Percentiles rank a stretch among this genome's conserved stretches.
These are phyloP conservation scores for Archivesica marissinica DNA, from an alignment of 1,140 invertebrate genomes.

Conservation along the genomic window DNA sequence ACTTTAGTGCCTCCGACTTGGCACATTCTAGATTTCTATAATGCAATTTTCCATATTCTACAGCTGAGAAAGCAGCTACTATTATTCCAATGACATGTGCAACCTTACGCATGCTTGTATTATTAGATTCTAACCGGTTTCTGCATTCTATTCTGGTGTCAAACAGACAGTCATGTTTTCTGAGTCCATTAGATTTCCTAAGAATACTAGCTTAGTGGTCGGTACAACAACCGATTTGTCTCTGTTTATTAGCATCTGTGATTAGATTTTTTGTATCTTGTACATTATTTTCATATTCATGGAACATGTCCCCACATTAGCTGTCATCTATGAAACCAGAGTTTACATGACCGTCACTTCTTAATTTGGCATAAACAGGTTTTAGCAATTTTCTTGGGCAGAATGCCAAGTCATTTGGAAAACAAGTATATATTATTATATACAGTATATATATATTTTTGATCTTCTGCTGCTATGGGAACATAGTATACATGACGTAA, in stretches of 20 bases:
- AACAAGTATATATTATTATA: conserved; percentile 19
- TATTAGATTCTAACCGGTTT: neutral
- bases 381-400: conserved; percentile 14
- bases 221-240: conserved; percentile 58
- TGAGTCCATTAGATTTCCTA: conserved; percentile 65
- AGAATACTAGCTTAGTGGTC: conserved; percentile 37
- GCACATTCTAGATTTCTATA: conserved; percentile 14
- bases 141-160: conserved; percentile 29
- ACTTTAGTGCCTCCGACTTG: neutral
- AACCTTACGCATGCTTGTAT: conserved; percentile 18
- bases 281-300: conserved; percentile 57
- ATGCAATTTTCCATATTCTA: neutral
- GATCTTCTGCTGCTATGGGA: conserved; percentile 16
- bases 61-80: conserved; percentile 28
- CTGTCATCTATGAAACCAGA: conserved; percentile 6
- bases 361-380: conserved; percentile 58
- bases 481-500: conserved; percentile 62
- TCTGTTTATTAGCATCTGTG: conserved; percentile 3
- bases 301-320: neutral
- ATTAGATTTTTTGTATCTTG: conserved; percentile 31
- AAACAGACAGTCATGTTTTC: conserved; percentile 45
- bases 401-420: conserved; percentile 24
- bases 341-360: conserved; percentile 37
- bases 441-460: conserved; percentile 40
- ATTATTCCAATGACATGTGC: neutral